Conservation (phyloP, 2,797 vertebrate species). For the Megalops cyprinoides region DNA sequence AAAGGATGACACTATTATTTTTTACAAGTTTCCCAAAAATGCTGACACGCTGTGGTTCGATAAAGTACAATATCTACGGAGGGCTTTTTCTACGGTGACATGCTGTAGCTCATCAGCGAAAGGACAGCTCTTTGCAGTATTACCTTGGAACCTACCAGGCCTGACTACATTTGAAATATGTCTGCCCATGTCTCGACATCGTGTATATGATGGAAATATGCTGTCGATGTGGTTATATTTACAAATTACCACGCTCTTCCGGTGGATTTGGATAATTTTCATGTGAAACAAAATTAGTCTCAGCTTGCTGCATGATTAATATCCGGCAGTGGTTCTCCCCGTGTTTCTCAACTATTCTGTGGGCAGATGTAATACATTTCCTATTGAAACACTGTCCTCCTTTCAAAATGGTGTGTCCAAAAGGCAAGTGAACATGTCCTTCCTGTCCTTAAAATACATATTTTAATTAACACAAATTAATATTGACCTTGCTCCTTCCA, state of each 20-base stretch:
- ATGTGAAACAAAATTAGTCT: no score
- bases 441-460: no score
- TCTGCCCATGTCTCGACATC: not conserved
- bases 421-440: no score
- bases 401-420: no score
- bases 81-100: constrained; percentile 48
- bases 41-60: constrained; percentile 79
- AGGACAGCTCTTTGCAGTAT: constrained; percentile 2
- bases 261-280: not conserved
- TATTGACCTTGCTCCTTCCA: no score
- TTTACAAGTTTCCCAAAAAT: constrained; percentile 78
- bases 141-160: constrained; percentile 4
- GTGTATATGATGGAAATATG: not conserved
- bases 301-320: no score
- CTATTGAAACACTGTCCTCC: no score
- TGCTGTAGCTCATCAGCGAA: not conserved
- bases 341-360: no score
- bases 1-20: constrained; percentile 85
- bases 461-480: no score
- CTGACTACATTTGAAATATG: constrained; percentile 3
- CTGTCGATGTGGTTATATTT: not conserved
- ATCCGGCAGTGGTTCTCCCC: no score
- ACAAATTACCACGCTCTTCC: not conserved
- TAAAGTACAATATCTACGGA: constrained; percentile 72
- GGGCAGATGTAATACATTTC: no score